Evolutionary conservation across 2,113 vertebrate species (phyloP).

Genomic region (Nanorana parkeri): DNA sequence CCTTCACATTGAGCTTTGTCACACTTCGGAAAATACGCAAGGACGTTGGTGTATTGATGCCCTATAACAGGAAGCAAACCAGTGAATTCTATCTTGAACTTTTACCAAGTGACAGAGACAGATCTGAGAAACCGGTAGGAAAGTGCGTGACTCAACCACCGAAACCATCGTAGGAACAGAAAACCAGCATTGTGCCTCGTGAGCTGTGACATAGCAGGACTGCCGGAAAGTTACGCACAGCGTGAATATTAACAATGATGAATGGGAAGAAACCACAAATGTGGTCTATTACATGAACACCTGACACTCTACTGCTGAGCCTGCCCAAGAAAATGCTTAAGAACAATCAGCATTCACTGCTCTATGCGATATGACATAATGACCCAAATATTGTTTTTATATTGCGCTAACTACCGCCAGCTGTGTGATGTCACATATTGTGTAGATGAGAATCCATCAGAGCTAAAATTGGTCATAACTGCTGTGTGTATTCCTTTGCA

Average conservation of each 20-base stretch:
- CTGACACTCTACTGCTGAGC: not conserved
- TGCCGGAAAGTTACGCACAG: not conserved
- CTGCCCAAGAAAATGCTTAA: not conserved
- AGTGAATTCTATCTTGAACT: no score
- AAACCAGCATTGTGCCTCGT: slow-evolving; percentile 29
- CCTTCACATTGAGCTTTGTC: no score
- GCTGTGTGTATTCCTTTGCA: no score
- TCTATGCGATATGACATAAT: not conserved
- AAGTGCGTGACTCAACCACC: slow-evolving; percentile 1
- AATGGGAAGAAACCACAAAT: slow-evolving; percentile 2
- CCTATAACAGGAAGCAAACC: no score
- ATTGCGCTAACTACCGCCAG: not conserved
- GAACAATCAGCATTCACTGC: not conserved
- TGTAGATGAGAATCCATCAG: not conserved
- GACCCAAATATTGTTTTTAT: not conserved
- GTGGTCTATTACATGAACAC: not conserved
- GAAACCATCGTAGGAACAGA: not conserved
- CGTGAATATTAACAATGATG: not conserved
- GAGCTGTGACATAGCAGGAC: slow-evolving; percentile 12
- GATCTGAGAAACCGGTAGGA: not conserved
- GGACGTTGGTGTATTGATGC: no score
- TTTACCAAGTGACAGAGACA: not conserved
- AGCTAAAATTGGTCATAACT: no score
- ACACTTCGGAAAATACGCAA: no score
- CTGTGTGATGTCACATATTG: slow-evolving; percentile 1